phyloP scores from a whole-genome alignment of 2,888 invertebrate genomes.

The Drosophila kambysellisi region DNA sequence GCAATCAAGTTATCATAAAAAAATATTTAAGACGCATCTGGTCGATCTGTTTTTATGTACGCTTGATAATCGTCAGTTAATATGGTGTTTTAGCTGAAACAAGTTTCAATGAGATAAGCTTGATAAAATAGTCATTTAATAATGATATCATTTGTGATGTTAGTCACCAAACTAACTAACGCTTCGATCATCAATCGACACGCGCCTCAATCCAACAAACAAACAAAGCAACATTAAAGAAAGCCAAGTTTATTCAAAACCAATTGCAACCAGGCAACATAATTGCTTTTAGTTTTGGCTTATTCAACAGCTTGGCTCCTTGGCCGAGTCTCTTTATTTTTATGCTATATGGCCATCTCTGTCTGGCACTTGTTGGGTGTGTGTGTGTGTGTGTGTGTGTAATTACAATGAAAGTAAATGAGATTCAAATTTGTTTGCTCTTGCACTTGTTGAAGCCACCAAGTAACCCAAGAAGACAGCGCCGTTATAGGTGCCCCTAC shows the following conservation, averaged over 20 bases:
- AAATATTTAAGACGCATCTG: not conserved
- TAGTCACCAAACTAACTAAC: constrained; percentile 27
- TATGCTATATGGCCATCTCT: not conserved
- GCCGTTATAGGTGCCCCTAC: constrained; percentile 41
- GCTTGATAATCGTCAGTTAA: not conserved
- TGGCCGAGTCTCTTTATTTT: not conserved
- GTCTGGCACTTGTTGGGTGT: constrained; percentile 3
- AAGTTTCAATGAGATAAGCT: constrained; percentile 7
- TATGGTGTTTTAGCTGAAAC: constrained; percentile 8
- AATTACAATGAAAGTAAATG: constrained; percentile 72
- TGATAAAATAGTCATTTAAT: constrained; percentile 4
- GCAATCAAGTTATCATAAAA: not conserved
- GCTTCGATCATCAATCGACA: constrained; percentile 9
- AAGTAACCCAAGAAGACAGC: constrained; percentile 67
- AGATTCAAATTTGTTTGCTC: constrained; percentile 72
- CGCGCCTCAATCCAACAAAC: constrained; percentile 1
- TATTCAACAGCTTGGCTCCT: constrained; percentile 1
- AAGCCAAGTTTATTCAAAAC: constrained; percentile 2
- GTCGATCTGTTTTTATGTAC: not conserved
- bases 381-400: constrained; percentile 22
- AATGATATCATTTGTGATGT: constrained; percentile 39
- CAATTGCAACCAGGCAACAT: constrained; percentile 1
- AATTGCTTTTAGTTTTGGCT: constrained; percentile 14
- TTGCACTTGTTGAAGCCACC: constrained; percentile 58
- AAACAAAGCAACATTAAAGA: constrained; percentile 5